phyloP scores from a whole-genome alignment of 1,140 invertebrate genomes.

The Sinella curviseta region DNA sequence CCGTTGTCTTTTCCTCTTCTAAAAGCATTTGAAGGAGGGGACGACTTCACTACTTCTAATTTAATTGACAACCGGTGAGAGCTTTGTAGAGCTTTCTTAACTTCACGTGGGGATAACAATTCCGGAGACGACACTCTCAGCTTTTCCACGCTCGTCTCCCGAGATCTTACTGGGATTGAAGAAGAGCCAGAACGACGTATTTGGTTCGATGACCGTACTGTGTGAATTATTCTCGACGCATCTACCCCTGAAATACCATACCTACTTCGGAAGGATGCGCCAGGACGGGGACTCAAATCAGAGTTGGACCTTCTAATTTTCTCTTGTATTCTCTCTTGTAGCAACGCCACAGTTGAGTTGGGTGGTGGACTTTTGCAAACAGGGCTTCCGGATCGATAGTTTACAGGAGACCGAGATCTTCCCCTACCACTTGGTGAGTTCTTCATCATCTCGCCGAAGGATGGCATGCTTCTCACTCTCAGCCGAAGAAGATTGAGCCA shows the following conservation, averaged over 20 bases:
- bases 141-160: constrained; percentile 40
- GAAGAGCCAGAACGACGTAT: constrained; percentile 26
- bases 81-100: constrained; percentile 61
- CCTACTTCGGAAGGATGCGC: not conserved
- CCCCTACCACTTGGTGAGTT: not conserved
- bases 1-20: not conserved
- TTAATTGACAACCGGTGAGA: constrained; percentile 40
- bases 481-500: constrained; percentile 10
- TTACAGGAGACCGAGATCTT: constrained; percentile 32
- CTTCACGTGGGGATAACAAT: constrained; percentile 62
- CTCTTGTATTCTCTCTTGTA: constrained; percentile 42
- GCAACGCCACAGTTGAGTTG: constrained; percentile 30
- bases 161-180: constrained; percentile 39
- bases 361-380: constrained; percentile 30
- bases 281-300: constrained; percentile 6
- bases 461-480: constrained; percentile 32
- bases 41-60: constrained; percentile 46
- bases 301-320: constrained; percentile 32
- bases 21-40: not conserved
- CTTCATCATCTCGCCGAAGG: constrained; percentile 41
- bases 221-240: constrained; percentile 36
- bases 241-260: constrained; percentile 38
- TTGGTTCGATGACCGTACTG: constrained; percentile 24
- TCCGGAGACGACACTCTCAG: constrained; percentile 51
- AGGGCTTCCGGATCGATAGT: constrained; percentile 40